Base-by-base conservation (phyloP, 2,888 invertebrate species). In the Druceiella hillmani region DNA sequence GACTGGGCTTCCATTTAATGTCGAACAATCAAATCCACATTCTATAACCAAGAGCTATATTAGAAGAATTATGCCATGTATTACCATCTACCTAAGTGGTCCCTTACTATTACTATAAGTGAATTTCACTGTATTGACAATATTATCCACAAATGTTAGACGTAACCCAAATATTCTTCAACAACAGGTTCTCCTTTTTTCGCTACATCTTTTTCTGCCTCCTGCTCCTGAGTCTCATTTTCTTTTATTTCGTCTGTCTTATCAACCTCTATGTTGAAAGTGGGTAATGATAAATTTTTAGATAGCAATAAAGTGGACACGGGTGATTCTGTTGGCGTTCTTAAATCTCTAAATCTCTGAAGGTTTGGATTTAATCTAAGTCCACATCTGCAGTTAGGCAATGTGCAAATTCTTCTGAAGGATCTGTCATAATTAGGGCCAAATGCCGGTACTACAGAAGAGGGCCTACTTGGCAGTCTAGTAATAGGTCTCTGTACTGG, bases 101-200 rank as follows among this genome's bases (percentile, higher is more conserved):
- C n/a, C n/a, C n/a, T n/a, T n/a, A n/a, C n/a, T n/a, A n/a, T n/a
- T n/a, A n/a, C n/a, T n/a, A n/a, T n/a, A n/a, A n/a, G n/a, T n/a
- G n/a, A n/a, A n/a, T n/a, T n/a, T n/a, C n/a, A n/a, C n/a, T n/a
- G n/a, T n/a, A n/a, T n/a, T n/a, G n/a, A n/a, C n/a, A n/a, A n/a
- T n/a, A n/a, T n/a, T n/a, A n/a, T n/a, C n/a, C n/a, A n/a, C n/a
- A 15, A 46, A 44, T 36, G 43, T 56, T 65, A 75, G 46, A 75
- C 74, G 56, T 73, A 75, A 27, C 76, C 75, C 58, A 75, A 67
- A 56, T 73, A 73, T 51, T 75, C 70, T 56, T 75, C 75, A 39
- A 73, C 70, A 46, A 74, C 62, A 9, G 68, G 68, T 54, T 69
- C 70, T 17, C 33, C 38, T 5, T 13, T 39, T 43, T 41, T 61